Evolutionary conservation across 2,797 vertebrate genomes (phyloP), one percentile per base, ranked within the genome.

Genomic region (Sphaeramia orbicularis): DNA sequence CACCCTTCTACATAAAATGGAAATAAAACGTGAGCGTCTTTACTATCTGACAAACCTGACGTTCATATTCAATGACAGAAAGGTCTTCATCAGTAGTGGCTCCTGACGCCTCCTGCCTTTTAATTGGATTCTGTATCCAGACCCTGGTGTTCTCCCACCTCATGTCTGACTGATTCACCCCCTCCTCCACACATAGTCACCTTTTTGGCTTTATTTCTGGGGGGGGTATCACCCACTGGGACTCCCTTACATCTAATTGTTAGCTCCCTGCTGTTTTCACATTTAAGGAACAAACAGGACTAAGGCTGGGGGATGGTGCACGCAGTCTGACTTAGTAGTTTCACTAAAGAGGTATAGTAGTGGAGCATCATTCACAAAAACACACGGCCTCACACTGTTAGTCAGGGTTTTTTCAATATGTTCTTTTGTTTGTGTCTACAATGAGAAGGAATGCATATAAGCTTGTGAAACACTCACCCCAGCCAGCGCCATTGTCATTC

Each of bases 171-270:
- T 48, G 37, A 68, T 40, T 56, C 62, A 13, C n/a, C 44, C 43
- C 40, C 48, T 50, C 64, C 38, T 47, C 30, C 24, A 55, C 43
- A 76, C 75, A 66, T 76, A 61, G 38, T 63, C 58, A 74, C 21
- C 70, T 42, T 40, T 40, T 32, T n/a, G 37, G 60, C 59, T 76
- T 66, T 69, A 75, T 76, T 65, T 54, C 37, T 56, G n/a, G 52
- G 56, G 7, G n/a, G 48, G n/a, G n/a, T 60, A 47, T 73, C 75
- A 42, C 78, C 85, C 9, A 42, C 88, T 76, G 83, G 58, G 85
- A 55, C 57, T 47, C 49, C 64, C 64, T 75, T 66, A 70, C 78
- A 72, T 71, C 67, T 51, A 58, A 75, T 80, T 76, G 74, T 80
- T 80, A 68, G 64, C 58, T 58, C 55, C 69, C 78, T 19, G 45